Evolutionary conservation across 2,797 vertebrate species (phyloP).

Genomic region (Calcarius lapponicus): DNA sequence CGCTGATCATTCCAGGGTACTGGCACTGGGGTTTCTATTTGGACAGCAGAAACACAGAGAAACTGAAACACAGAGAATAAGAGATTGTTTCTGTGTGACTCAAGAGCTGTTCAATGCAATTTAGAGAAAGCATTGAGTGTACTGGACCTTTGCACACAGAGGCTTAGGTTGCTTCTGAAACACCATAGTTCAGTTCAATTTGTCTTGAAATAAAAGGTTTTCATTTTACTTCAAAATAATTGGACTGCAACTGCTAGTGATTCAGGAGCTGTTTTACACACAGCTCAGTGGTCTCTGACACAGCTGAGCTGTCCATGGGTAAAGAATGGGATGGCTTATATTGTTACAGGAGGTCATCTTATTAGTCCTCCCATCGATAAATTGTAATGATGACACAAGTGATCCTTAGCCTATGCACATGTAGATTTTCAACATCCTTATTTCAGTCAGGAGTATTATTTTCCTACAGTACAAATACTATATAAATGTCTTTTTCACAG

Average conservation of each 20-base stretch:
- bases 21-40: not conserved
- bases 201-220: not conserved
- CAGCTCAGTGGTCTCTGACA: not conserved
- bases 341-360: not conserved
- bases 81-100: not conserved
- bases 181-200: not conserved
- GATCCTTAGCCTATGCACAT: not conserved
- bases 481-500: not conserved
- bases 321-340: not conserved
- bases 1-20: rapidly evolving
- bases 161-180: not conserved
- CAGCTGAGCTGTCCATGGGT: not conserved
- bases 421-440: not conserved
- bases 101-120: not conserved
- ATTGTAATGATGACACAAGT: not conserved
- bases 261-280: not conserved
- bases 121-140: not conserved
- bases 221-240: not conserved
- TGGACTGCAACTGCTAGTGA: not conserved
- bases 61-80: not conserved
- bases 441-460: not conserved
- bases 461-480: not conserved
- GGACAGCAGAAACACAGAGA: not conserved
- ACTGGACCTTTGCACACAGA: not conserved
- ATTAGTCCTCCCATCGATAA: not conserved